Evolutionary conservation across 2,113 vertebrate species (phyloP).

Genomic region (Scophthalmus maximus): DNA sequence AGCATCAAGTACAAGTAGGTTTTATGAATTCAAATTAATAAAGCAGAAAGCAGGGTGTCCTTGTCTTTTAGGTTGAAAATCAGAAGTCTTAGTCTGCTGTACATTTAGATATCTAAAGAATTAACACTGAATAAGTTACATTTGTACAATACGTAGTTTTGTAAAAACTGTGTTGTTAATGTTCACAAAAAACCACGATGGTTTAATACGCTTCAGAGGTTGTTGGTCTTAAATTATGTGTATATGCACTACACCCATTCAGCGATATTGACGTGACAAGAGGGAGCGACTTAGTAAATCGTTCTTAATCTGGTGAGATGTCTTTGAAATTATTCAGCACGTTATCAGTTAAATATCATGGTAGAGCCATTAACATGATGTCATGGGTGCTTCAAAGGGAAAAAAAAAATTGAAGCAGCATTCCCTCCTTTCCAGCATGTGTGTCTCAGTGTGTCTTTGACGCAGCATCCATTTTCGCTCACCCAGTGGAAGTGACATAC

Average conservation of each 20-base stretch:
- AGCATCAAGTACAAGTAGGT: slow-evolving; percentile 13
- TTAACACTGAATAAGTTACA: background rate
- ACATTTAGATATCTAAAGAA: background rate
- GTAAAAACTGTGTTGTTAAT: background rate
- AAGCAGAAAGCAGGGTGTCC: background rate
- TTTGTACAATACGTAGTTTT: background rate
- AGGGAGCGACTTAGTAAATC: background rate
- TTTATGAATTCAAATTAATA: slow-evolving; percentile 1
- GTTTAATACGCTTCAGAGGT: slow-evolving; percentile 9
- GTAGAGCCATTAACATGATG: background rate
- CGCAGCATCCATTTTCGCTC: too few relatives aligned
- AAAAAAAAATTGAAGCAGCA: background rate
- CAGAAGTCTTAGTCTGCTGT: background rate
- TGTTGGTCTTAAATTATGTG: background rate
- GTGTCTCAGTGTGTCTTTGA: background rate
- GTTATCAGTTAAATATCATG: background rate
- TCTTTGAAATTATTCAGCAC: background rate
- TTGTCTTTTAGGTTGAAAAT: background rate
- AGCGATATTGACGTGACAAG: too few relatives aligned
- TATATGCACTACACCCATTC: too few relatives aligned
- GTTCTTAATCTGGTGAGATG: background rate
- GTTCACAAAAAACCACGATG: background rate
- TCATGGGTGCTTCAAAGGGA: background rate
- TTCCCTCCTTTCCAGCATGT: too few relatives aligned
- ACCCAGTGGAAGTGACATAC: too few relatives aligned